A percentile compares a stretch with the other conserved stretches of the same genome.
phyloP scores from a whole-genome alignment of 2,888 invertebrate species.

The Chloroclystis v-ata region DNA sequence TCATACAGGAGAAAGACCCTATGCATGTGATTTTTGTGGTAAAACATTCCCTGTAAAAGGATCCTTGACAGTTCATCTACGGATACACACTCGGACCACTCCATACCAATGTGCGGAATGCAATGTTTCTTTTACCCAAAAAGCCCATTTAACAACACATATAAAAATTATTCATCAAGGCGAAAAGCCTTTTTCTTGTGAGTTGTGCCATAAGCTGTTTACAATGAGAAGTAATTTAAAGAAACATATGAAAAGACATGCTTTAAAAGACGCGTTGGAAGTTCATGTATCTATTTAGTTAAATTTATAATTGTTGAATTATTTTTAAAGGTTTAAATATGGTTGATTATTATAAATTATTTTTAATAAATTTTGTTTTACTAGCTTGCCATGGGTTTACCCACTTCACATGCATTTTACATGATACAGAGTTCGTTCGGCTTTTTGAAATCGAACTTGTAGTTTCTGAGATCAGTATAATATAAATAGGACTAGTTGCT shows the following conservation, averaged over 20 bases:
- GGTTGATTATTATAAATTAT: too few species aligned
- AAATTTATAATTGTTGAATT: background rate
- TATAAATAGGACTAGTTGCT: too few species aligned
- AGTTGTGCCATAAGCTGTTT: background rate
- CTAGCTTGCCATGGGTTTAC: too few species aligned
- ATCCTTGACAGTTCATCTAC: background rate
- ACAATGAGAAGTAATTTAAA: conserved; percentile 3
- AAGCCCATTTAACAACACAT: background rate
- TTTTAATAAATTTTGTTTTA: too few species aligned
- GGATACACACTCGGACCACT: background rate
- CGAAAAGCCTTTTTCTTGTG: background rate
- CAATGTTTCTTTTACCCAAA: background rate
- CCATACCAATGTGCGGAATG: background rate
- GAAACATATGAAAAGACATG: conserved; percentile 2
- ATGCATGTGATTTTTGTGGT: background rate
- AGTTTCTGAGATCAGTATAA: too few species aligned
- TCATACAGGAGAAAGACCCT: background rate
- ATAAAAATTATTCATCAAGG: background rate
- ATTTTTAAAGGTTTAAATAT: background rate
- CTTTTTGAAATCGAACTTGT: too few species aligned
- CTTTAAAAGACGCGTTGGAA: background rate
- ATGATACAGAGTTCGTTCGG: too few species aligned
- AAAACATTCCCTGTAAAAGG: background rate
- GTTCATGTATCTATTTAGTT: background rate
- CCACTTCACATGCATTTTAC: too few species aligned